phyloP scores from a whole-genome alignment of 2,888 invertebrate genomes.

The Drosophila quinaria region DNA sequence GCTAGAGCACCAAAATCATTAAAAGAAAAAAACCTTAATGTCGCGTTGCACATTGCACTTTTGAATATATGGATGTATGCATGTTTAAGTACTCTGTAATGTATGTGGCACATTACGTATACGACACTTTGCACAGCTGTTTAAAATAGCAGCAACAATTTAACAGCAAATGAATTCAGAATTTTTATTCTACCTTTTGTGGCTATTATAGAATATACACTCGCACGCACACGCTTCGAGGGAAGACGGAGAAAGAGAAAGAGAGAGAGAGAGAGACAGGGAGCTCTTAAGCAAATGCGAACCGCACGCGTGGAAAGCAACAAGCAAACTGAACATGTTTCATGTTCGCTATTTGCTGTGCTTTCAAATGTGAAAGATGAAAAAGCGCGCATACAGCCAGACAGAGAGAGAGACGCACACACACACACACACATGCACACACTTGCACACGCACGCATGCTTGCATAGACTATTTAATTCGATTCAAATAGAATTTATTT shows the following conservation, averaged over 20 bases:
- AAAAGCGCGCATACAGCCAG: constrained; percentile 51
- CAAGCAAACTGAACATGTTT: constrained; percentile 82
- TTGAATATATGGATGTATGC: too few relatives aligned
- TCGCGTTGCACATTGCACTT: constrained; percentile 10
- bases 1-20: constrained; percentile 47
- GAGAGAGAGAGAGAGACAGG: background rate
- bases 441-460: constrained; percentile 40
- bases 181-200: constrained; percentile 68
- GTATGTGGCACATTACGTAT: constrained; percentile 65
- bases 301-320: constrained; percentile 81
- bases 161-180: constrained; percentile 43
- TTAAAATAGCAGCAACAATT: constrained; percentile 60
- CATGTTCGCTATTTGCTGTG: constrained; percentile 76
- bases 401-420: constrained; percentile 29
- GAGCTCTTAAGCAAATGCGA: constrained; percentile 45
- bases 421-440: constrained; percentile 17
- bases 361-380: constrained; percentile 71
- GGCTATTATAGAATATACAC: constrained; percentile 33
- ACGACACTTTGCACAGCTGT: constrained; percentile 76
- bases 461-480: constrained; percentile 73
- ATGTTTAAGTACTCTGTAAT: constrained; percentile 15
- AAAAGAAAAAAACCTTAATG: constrained; percentile 37
- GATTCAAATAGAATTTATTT: constrained; percentile 71
- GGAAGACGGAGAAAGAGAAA: too few relatives aligned
- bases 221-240: constrained; percentile 6